Base-by-base conservation (phyloP, 2,797 vertebrate genomes). In the Jordanella pulchra region DNA sequence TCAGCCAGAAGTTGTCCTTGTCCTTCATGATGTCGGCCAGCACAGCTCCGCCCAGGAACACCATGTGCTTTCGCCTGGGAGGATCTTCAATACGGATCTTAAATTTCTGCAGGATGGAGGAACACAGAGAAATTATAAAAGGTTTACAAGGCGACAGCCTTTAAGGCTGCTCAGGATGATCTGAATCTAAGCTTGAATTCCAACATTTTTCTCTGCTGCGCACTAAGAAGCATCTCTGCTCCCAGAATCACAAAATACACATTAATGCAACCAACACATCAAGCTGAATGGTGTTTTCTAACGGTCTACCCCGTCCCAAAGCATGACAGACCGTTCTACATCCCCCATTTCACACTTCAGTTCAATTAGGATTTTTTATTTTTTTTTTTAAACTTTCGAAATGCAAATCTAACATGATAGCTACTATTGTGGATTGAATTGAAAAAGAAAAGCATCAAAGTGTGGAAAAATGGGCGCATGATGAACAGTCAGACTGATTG, bases 1-100 rank as follows among this genome's bases (percentile, higher is more conserved):
- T 99, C 95, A 99, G 96, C 97, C 98, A 99, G 93, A 99, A 99
- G 96, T 97, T 98, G 94, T 99, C 98, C 94, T 99, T 99, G 95
- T 99, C 98, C 92, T 99, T 99, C 98, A 99, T 99, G 95, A 99
- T 99, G 92, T 99, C 97, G 3, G 98, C 98, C 58, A 99, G 95
- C 75, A 99, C 98, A 0, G 98, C 97, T 0, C 98, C 98, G 0
- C 97, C 98, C 91, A 99, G 91, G 87, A 99, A 99, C 83, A 99
- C 97, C 98, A 99, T 99, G 95, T 99, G 98, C 93, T 99, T 99
- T 87, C 98, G 95, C 64, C 95, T 90, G 69, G 95, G 94, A 72
- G 95, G 95, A 77, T 95, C 95, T 82, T 95, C 95, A 5, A 95
- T 95, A 28, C 95, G 92, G 88, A 95, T 95, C 93, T 95, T 95